Evolutionary conservation across 1,140 invertebrate species (phyloP).

Genomic region (Liolophura sinensis): DNA sequence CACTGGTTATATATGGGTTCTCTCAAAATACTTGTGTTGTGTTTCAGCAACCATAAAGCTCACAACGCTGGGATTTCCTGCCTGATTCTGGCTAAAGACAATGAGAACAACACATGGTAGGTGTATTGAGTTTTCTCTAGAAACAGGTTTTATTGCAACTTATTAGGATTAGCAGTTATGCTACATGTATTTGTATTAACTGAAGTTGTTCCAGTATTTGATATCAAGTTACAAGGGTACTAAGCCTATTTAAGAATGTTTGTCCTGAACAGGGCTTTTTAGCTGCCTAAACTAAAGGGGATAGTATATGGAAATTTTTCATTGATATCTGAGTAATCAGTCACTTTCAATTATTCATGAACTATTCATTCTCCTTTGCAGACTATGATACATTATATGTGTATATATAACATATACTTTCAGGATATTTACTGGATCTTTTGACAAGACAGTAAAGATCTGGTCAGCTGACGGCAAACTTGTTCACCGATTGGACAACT

Average conservation of each 20-base stretch:
- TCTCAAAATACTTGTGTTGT: conserved; percentile 15
- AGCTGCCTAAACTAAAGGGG: neutral
- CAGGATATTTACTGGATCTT: conserved; percentile 58
- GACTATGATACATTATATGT: neutral
- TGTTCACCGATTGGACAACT: conserved; percentile 53
- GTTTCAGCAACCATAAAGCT: conserved; percentile 40
- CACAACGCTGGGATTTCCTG: conserved; percentile 59
- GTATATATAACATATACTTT: conserved; percentile 3
- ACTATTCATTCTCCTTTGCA: neutral
- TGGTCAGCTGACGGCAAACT: conserved; percentile 58
- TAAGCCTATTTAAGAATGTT: no score
- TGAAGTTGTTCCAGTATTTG: no score
- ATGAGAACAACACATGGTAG: conserved; percentile 56
- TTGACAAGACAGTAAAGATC: conserved; percentile 59
- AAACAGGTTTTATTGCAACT: no score
- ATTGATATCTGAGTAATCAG: neutral
- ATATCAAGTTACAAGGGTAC: no score
- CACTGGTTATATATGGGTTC: neutral
- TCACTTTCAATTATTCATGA: neutral
- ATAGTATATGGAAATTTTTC: neutral
- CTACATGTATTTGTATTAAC: no score
- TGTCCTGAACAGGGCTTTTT: no score
- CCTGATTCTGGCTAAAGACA: conserved; percentile 51
- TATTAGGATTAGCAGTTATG: no score
- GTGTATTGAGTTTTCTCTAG: neutral